phyloP scores from a whole-genome alignment of 2,113 vertebrate genomes.

The Anser cygnoides region DNA sequence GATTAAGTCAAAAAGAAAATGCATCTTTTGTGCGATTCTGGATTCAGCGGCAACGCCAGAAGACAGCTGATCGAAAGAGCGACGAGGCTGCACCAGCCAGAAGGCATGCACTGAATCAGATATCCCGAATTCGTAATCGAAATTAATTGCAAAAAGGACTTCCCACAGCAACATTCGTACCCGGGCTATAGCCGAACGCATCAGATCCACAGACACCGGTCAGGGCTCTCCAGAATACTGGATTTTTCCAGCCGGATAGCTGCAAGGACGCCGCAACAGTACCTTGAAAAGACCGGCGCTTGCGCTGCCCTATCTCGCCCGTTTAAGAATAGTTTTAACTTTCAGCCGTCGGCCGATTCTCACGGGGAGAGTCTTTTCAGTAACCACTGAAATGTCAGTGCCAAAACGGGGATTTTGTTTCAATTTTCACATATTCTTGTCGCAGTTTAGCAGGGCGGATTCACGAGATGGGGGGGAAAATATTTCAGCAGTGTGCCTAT shows the following conservation, averaged over 20 bases:
- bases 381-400: neutral
- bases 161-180: constrained; percentile 42
- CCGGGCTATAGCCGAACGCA: constrained; percentile 2
- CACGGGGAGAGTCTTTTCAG: constrained; percentile 45
- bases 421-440: constrained; percentile 12
- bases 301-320: neutral
- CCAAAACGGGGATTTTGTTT: constrained; percentile 55
- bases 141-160: constrained; percentile 55
- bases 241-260: constrained; percentile 39
- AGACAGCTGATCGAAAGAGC: neutral
- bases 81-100: constrained; percentile 25
- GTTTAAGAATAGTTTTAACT: constrained; percentile 33
- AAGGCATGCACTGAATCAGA: constrained; percentile 39
- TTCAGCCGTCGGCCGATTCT: constrained; percentile 29
- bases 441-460: neutral
- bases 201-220: constrained; percentile 50
- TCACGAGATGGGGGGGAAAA: neutral
- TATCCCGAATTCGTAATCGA: constrained; percentile 43
- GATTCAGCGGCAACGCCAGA: constrained; percentile 5
- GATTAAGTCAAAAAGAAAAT: constrained; percentile 69
- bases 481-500: neutral
- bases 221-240: constrained; percentile 55
- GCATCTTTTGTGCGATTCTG: constrained; percentile 32
- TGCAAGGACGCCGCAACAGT: neutral
- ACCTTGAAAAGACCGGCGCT: neutral